Conservation (phyloP, 2,797 vertebrate genomes). For the Huso huso region DNA sequence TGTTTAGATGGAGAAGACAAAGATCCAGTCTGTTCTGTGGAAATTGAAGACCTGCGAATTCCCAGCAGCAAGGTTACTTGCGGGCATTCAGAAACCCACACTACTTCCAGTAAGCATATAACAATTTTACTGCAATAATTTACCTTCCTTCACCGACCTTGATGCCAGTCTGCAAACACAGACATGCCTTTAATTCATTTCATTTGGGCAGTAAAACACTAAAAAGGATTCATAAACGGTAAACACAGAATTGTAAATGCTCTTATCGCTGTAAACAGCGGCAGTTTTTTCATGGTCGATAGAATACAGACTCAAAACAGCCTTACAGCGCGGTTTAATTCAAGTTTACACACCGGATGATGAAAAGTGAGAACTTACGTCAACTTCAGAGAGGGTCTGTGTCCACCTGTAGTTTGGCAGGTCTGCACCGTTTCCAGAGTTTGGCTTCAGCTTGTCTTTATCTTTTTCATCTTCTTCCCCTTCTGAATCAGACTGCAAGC, state of each 20-base stretch:
- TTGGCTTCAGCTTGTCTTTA: constrained; percentile 90
- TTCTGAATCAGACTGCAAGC: constrained; percentile 62
- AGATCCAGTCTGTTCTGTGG: too few relatives aligned
- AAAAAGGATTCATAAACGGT: too few relatives aligned
- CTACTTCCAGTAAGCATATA: constrained; percentile 24
- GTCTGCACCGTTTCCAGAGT: constrained; percentile 88
- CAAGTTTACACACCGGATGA: too few relatives aligned
- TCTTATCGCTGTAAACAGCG: not conserved
- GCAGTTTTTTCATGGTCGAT: not conserved
- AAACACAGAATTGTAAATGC: too few relatives aligned
- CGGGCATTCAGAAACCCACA: too few relatives aligned
- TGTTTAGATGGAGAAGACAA: too few relatives aligned
- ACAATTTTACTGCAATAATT: constrained; percentile 48
- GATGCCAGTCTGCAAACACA: constrained; percentile 21
- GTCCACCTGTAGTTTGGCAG: constrained; percentile 87
- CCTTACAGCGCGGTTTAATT: too few relatives aligned
- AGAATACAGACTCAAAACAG: not conserved
- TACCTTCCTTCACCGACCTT: constrained; percentile 42
- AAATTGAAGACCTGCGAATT: too few relatives aligned
- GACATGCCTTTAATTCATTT: not conserved
- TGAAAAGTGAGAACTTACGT: constrained; percentile 63
- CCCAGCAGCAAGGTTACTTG: too few relatives aligned
- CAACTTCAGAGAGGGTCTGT: constrained; percentile 86
- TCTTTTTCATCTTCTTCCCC: constrained; percentile 95
- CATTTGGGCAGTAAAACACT: not conserved